A percentile compares a stretch with the other conserved stretches of the same genome.
phyloP scores from a whole-genome alignment of 2,797 vertebrate species.

The Serranus cabrilla region DNA sequence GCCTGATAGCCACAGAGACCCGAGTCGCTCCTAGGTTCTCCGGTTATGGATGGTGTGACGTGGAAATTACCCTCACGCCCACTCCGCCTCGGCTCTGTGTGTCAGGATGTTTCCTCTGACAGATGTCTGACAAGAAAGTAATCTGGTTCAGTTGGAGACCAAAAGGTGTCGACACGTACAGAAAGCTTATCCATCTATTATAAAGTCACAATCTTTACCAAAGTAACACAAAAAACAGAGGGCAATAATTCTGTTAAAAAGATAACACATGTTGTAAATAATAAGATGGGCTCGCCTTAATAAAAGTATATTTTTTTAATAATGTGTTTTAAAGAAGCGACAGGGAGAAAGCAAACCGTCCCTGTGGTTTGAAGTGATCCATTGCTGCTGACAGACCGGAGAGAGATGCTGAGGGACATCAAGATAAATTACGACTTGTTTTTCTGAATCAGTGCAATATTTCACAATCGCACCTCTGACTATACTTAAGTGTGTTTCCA shows the following conservation, averaged over 20 bases:
- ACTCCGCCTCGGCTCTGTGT: neutral
- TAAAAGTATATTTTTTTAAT: too few relatives aligned
- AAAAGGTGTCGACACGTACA: neutral
- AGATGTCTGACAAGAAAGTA: neutral
- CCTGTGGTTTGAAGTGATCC: conserved; percentile 25
- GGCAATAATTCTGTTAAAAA: too few relatives aligned
- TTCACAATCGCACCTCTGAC: conserved; percentile 4
- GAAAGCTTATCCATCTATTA: neutral
- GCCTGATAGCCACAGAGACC: conserved; percentile 35
- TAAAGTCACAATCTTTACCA: neutral
- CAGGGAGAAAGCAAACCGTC: conserved; percentile 3
- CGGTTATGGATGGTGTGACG: conserved; percentile 19
- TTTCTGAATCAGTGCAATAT: conserved; percentile 20
- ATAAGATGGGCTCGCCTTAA: too few relatives aligned
- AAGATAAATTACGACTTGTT: conserved; percentile 31
- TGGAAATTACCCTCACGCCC: conserved; percentile 13
- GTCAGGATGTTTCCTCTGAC: conserved; percentile 25
- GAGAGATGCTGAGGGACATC: conserved; percentile 9
- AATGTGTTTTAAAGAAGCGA: too few relatives aligned
- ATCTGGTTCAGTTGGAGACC: neutral
- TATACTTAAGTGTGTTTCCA: neutral
- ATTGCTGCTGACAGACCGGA: conserved; percentile 35
- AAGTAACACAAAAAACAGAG: too few relatives aligned
- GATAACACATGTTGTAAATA: too few relatives aligned
- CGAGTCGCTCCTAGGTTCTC: conserved; percentile 40